Conservation (phyloP, 2,888 invertebrate species). For the Pollenia amentaria region DNA sequence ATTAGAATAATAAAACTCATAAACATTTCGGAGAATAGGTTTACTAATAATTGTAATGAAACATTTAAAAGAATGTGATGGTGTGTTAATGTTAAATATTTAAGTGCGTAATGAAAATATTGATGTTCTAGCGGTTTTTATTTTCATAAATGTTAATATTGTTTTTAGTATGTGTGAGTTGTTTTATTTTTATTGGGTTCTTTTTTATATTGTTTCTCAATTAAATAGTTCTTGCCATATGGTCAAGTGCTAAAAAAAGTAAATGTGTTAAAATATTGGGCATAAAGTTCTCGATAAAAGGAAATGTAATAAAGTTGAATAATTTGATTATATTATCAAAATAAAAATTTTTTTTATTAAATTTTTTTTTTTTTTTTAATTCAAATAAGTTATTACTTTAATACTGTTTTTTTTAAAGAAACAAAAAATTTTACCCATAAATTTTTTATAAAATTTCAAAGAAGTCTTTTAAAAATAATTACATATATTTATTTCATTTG, state of each 20-base stretch:
- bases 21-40: too few relatives aligned
- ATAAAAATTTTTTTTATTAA: too few relatives aligned
- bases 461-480: too few relatives aligned
- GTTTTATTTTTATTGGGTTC: not conserved
- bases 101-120: not conserved
- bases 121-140: not conserved
- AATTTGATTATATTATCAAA: too few relatives aligned
- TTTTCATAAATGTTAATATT: not conserved
- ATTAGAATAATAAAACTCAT: too few relatives aligned
- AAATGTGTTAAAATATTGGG: not conserved
- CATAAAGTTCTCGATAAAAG: not conserved
- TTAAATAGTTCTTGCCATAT: not conserved
- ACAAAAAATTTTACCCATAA: too few relatives aligned
- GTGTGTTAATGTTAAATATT: not conserved
- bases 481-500: too few relatives aligned
- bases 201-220: not conserved
- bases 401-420: too few relatives aligned
- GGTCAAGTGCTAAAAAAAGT: slow-evolving; percentile 1
- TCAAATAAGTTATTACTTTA: not conserved
- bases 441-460: too few relatives aligned
- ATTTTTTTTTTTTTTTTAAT: not conserved
- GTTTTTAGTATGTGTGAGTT: not conserved
- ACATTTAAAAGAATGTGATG: too few relatives aligned
- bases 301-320: not conserved
- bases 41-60: too few relatives aligned